Base-by-base conservation (phyloP, 2,113 vertebrate species). In the Sclerurus mexicanus region DNA sequence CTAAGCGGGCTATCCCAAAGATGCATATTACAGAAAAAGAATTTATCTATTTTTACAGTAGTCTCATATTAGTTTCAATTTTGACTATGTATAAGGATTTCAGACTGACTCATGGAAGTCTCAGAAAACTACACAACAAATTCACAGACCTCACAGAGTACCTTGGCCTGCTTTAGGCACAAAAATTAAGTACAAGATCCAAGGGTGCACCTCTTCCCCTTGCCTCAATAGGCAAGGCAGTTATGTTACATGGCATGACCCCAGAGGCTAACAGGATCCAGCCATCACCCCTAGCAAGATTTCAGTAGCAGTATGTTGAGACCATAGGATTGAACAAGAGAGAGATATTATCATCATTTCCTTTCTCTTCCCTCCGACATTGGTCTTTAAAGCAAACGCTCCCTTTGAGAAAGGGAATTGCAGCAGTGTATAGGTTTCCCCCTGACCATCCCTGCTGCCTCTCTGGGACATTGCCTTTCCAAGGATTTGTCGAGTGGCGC, bases 191-290 rank as follows among this genome's bases (percentile, higher is more conserved):
- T 1, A 2, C 3, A 23, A 39, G n/a, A 13, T 13, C 17, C 31
- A 33, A 13, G 75, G 37, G 20, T 0, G 17, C 23, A 3, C 4
- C 40, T 25, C 37, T 25, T 18, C 53, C 1, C 30, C n/a, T 7
- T 7, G 35, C 4, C 5, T 9, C 12, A 0, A 5, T 1, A 8
- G 11, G 52, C 53, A 56, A 71, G 44, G n/a, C 40, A 40, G 47
- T 18, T 5, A 4, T 0, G 14, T 1, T 3, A 4, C 55, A 4
- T 0, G 30, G 59, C 53, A 5, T 5, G 27, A 2, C 4, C 53
- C 31, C 40, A 18, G 69, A 14, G 1, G 2, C n/a, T 72, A 11
- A 14, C 13, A 14, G 75, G 50, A 79, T 12, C 67, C 73, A 49
- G 63, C 2, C 1, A 4, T 3, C 81, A 12, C 15, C 53, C 24